Evolutionary conservation across 2,797 vertebrate species (phyloP).

Genomic region (Dendrocincla fuliginosa): DNA sequence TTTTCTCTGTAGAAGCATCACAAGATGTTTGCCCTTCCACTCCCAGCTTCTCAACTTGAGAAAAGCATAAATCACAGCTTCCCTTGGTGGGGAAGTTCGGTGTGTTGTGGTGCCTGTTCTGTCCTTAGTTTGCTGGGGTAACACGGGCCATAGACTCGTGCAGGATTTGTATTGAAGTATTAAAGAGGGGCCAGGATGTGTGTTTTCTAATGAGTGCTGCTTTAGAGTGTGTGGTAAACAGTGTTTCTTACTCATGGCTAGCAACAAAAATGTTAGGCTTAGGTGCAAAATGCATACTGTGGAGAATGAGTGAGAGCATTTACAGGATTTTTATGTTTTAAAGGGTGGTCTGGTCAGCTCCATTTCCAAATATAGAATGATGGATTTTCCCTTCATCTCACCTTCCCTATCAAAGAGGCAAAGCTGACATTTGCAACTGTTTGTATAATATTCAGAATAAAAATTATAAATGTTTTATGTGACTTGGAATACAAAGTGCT

Average conservation of each 20-base stretch:
- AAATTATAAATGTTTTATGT: background rate
- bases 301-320: background rate
- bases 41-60: background rate
- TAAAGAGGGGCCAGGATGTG: background rate
- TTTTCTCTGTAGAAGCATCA: slow-evolving; percentile 29
- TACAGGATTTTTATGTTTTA: background rate
- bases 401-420: background rate
- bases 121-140: background rate
- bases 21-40: slow-evolving; percentile 15
- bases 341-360: background rate
- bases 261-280: background rate
- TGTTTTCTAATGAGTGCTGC: background rate
- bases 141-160: background rate
- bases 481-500: background rate
- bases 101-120: background rate
- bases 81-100: background rate
- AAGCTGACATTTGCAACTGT: background rate
- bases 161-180: background rate
- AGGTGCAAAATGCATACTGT: background rate
- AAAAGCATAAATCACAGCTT: slow-evolving; percentile 5
- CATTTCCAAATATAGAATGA: background rate
- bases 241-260: background rate
- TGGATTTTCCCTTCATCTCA: background rate
- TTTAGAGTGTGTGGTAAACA: background rate
- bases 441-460: background rate